Base-by-base conservation (phyloP, 2,888 invertebrate species). In the Nymphalis polychloros region DNA sequence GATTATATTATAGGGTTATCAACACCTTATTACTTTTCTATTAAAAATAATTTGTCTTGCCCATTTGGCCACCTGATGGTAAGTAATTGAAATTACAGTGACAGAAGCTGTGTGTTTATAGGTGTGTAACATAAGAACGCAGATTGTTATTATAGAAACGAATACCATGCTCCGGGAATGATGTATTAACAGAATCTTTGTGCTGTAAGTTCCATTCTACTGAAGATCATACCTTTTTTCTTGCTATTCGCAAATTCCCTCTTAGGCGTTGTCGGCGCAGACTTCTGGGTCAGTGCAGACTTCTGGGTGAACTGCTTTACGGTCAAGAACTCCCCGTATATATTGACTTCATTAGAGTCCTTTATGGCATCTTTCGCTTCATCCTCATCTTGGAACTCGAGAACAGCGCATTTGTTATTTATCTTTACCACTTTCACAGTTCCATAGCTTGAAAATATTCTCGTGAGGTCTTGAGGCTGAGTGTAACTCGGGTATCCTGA, bases 401-500 rank as follows among this genome's bases (percentile, higher is more conserved):
- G 23, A 0, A 76, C 61, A 0, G 88, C 82, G 46, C 75, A 73
- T 23, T 76, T 76, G 17, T 73, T 72, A 52, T 66, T 77, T 23
- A 84, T 68, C 8, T 72, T 73, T 19, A 86, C 86, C 2, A 89
- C 76, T 0, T 70, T 73, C 8, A 83, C 81, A 0, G 53, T 46
- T 0, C 89, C 90, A 70, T 85, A 84, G 47, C 74, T 64, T 0
- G 76, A 46, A 71, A 90, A 85, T 2, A 81, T 77, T 0, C 81
- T 79, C 10, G 75, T 48, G 0, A 91, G 67, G 64, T 91, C 91
- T 31, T 81, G 79, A 0, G 81, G 69, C 59, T 84, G 84, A 0
- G 86, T 81, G 79, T 82, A 90, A 1, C 70, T 63, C 0, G 90
- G 89, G 74, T 81, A 90, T 0, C 88, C 91, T 90, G 78, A 0